These are phyloP conservation scores for Heloderma charlesbogerti DNA, from an alignment of 2,113 vertebrate genomes.

Conservation along the genomic window DNA sequence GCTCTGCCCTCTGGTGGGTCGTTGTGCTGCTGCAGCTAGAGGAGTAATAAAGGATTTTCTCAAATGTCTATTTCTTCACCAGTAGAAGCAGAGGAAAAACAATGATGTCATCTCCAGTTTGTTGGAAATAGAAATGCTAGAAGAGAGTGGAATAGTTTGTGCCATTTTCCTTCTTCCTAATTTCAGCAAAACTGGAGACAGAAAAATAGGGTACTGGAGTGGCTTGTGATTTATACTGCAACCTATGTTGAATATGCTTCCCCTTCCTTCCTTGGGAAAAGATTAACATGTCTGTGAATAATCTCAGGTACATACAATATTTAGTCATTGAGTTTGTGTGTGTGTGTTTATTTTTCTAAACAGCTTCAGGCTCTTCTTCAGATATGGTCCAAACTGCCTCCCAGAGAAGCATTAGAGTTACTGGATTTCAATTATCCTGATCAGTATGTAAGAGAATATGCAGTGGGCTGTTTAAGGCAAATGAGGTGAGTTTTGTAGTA, in stretches of 20 bases:
- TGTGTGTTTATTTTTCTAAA: neutral
- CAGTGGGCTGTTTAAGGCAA: conserved; percentile 88
- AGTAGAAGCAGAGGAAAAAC: neutral
- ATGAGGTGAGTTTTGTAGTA: conserved; percentile 87
- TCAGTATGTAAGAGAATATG: conserved; percentile 95
- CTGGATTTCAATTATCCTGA: conserved; percentile 99
- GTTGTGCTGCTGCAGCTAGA: neutral
- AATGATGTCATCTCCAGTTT: neutral
- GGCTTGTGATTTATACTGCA: neutral
- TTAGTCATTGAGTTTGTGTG: neutral
- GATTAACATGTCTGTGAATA: neutral
- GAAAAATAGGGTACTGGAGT: neutral
- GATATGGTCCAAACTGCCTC: conserved; percentile 95
- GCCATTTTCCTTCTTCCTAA: neutral
- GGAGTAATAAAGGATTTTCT: neutral
- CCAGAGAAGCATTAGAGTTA: conserved; percentile 93
- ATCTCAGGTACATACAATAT: neutral
- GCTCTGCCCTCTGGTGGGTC: neutral
- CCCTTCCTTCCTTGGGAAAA: neutral
- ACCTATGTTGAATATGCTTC: neutral
- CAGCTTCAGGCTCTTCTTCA: conserved; percentile 97
- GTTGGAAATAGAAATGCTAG: neutral
- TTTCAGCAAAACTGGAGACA: neutral
- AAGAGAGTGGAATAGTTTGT: neutral
- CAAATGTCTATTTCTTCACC: neutral